Evolutionary conservation across 2,888 invertebrate species (phyloP).

Genomic region (Malthinus flaveolus): DNA sequence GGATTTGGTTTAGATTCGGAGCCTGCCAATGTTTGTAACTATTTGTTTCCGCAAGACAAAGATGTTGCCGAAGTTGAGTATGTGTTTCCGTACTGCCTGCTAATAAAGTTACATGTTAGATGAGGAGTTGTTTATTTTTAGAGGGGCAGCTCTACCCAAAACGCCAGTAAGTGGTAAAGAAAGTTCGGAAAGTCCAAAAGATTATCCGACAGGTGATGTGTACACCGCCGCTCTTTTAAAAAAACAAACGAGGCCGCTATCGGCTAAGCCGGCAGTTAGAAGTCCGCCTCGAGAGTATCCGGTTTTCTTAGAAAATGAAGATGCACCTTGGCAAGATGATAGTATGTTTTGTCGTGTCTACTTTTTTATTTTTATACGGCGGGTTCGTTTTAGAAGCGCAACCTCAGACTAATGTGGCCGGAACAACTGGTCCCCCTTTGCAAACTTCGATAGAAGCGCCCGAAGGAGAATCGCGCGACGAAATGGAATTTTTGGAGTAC

Average conservation of each 20-base stretch:
- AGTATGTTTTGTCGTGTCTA: background rate
- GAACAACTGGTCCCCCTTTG: conserved; percentile 16
- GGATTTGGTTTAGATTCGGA: conserved; percentile 45
- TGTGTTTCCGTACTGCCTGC: background rate
- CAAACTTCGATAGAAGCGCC: conserved; percentile 22
- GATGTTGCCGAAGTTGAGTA: conserved; percentile 19
- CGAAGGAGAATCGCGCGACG: conserved; percentile 22
- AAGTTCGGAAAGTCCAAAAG: background rate
- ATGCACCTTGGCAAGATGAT: conserved; percentile 35
- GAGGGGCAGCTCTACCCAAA: conserved; percentile 49
- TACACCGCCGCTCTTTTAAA: conserved; percentile 8
- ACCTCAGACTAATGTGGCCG: conserved; percentile 34
- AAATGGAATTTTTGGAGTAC: conserved; percentile 46
- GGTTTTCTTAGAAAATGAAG: conserved; percentile 30
- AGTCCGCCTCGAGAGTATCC: background rate
- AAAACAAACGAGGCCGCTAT: background rate
- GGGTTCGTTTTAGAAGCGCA: conserved; percentile 35
- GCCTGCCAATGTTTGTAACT: conserved; percentile 44
- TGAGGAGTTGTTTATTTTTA: conserved; percentile 16
- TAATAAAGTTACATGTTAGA: background rate
- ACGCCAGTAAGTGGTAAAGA: conserved; percentile 33
- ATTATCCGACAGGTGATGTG: conserved; percentile 18
- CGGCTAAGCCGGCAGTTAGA: background rate
- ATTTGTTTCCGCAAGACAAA: conserved; percentile 41
- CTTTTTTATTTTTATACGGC: conserved; percentile 8